Conservation (phyloP, 2,113 vertebrate species). For the Equus przewalskii region DNA sequence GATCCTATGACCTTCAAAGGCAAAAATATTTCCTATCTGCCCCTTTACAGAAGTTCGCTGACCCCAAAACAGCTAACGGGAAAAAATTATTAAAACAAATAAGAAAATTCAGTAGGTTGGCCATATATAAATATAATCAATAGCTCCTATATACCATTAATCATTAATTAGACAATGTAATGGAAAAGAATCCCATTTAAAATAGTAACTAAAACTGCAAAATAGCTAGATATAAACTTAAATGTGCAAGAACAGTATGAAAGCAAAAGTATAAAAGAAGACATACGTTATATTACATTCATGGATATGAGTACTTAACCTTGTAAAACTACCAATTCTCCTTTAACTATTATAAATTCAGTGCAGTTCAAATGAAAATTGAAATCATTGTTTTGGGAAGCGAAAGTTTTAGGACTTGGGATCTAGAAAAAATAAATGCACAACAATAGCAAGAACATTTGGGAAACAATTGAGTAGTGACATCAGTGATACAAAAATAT, state of each 20-base stretch:
- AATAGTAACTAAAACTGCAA: background rate
- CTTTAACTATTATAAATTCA: background rate
- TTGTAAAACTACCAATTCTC: background rate
- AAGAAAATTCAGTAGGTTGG: background rate
- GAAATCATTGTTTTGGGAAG: constrained; percentile 12
- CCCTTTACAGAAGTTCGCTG: background rate
- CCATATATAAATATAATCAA: background rate
- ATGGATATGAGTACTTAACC: background rate
- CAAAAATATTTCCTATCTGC: background rate
- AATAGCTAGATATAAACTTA: background rate
- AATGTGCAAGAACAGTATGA: background rate
- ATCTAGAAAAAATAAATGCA: constrained; percentile 15
- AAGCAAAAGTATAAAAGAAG: background rate
- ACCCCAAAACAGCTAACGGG: background rate
- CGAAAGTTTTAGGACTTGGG: background rate
- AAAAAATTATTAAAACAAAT: background rate
- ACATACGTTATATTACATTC: background rate
- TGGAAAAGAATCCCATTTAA: background rate
- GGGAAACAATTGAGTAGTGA: constrained; percentile 11
- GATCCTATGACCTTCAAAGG: background rate
- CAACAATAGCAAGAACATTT: background rate
- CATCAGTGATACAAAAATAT: background rate
- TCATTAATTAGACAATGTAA: background rate
- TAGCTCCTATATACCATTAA: background rate
- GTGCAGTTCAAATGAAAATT: background rate